Percentiles rank a stretch among this genome's conserved stretches.
Conservation (phyloP, 2,113 vertebrate genomes). For the Epinephelus lanceolatus region DNA sequence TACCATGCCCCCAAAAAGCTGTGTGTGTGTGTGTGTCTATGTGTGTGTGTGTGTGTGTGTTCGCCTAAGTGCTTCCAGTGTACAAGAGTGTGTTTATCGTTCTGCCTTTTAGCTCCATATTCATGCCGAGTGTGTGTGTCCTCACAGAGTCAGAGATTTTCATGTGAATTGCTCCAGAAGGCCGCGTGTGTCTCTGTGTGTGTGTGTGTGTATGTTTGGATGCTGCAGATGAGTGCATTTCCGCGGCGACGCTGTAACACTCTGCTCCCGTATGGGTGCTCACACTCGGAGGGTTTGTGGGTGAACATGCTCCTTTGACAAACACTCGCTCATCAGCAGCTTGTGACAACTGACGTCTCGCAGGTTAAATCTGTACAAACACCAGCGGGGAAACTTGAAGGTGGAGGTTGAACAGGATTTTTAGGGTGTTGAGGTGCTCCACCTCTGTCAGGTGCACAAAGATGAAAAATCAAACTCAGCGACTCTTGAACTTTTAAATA, state of each 20-base stretch:
- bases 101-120: conserved; percentile 62
- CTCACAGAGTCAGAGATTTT: conserved; percentile 27
- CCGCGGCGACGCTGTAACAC: conserved; percentile 45
- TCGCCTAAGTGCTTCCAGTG: conserved; percentile 47
- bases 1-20: conserved; percentile 39
- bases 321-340: conserved; percentile 15
- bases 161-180: conserved; percentile 54
- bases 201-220: not conserved
- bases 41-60: conserved; percentile 36
- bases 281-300: conserved; percentile 20
- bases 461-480: not conserved
- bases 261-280: conserved; percentile 15
- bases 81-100: conserved; percentile 32
- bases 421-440: not conserved
- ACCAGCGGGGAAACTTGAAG: not conserved
- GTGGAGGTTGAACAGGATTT: not conserved
- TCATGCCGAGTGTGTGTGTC: conserved; percentile 34
- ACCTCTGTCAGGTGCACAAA: not conserved
- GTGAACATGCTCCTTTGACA: conserved; percentile 46
- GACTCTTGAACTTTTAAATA: not conserved
- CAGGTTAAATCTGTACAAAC: conserved; percentile 19
- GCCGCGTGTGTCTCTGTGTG: not conserved
- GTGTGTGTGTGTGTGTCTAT: conserved; percentile 6
- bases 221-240: conserved; percentile 12
- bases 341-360: conserved; percentile 1